Evolutionary conservation across 2,888 invertebrate species (phyloP), one percentile per base, ranked within the genome.

Genomic region (Caenorhabditis macrosperma): DNA sequence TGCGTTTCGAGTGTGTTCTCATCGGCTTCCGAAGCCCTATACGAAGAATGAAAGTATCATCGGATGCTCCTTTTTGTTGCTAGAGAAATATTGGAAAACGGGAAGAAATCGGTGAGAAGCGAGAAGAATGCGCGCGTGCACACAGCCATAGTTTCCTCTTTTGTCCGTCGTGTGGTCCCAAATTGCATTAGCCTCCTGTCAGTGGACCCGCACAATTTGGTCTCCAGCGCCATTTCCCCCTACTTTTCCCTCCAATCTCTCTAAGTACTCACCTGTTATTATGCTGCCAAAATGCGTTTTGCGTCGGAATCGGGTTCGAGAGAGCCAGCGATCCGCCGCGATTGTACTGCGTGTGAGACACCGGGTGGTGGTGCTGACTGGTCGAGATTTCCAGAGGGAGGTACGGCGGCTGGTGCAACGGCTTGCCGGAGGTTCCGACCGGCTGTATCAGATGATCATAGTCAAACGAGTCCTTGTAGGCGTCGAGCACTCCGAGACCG

Each of bases 231-330:
- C 28, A 10, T 44, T 33, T 41, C 22, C 10, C 35, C 24, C 54
- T 50, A n/a, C 17, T 17, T 57, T 17, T 55, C 20, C 12, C 33
- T 52, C 52, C 30, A 9, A 17, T 20, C 33, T 9, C 54, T 33
- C 54, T 9, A n/a, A n/a, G 44, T 20, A 17, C 57, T 59, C 44
- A 59, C 59, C 59, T 59, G 17, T 59, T 59, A 44, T 59, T 71
- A 59, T 80, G 61, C 41, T 72, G 71, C 85, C 85, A 85, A 35
- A 81, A 85, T 6, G 81, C 74, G 59, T 84, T 84, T 26, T 80
- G 76, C 0, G 77, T 77, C 10, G 85, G 78, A 15, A 84, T 83
- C 17, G 85, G 85, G 71, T 85, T 85, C n/a, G 85, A 85, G 0
- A 85, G 52, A 10, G 85, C 68, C 44, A 66, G 9, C 7, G 63